Evolutionary conservation across 1,140 invertebrate genomes (phyloP), one percentile per base, ranked within the genome.

Genomic region (Drosophila pallidifrons): DNA sequence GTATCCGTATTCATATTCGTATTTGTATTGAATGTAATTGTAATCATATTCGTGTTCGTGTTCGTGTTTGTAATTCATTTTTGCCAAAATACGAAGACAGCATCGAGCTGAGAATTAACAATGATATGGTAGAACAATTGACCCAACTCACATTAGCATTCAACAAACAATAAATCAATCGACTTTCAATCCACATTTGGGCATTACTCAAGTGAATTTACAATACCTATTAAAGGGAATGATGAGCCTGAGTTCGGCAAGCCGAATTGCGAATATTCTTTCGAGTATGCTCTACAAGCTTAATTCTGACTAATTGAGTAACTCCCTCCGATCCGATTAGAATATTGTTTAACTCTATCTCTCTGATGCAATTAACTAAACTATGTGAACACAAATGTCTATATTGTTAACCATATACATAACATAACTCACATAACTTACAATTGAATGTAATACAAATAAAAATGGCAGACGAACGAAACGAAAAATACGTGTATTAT

Each of bases 391-490:
- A 38, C 35, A 61, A 20, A 49, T 70, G 68, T 70, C 69, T 58
- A 72, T 72, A 32, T 65, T 72, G 46, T 72, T 57, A 55, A 71
- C 41, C 68, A 55, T 47, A 54, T 70, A 45, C 38, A 64, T 20
- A 20, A 20, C 20, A 64, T 25, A 25, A 25, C 20, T 25, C 20
- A 25, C 20, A 25, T 25, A 25, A 25, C 20, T 25, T 30, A 28
- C 15, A 6, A 30, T 41, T 51, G 32, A 32, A 54, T 25, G 25
- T 47, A 59, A 59, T 11, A 51, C 20, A 30, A 51, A 55, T 68
- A 11, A 66, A 20, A 47, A 43, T 43, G n/a, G 35, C 35, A 43
- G 41, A 38, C 35, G 35, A 38, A 38, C 10, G 35, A 38, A 13
- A 43, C 41, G 35, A 3, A 1, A 13, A 43, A 13, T 28, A 52